Conservation (phyloP, 2,113 vertebrate genomes). For the Lepisosteus osseus region DNA sequence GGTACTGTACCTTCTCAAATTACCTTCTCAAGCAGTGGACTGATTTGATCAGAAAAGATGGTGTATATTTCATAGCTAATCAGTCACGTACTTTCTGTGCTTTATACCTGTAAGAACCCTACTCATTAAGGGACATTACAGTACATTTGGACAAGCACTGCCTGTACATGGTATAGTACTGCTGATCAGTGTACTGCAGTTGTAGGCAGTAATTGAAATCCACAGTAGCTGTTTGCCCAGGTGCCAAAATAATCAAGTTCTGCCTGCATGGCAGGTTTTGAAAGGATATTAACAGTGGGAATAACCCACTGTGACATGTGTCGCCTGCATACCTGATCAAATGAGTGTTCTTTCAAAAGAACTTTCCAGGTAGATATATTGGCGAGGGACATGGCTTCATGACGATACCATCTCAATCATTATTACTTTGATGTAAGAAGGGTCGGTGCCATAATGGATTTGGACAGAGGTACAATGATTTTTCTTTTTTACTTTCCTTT, state of each 20-base stretch:
- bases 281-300: constrained; percentile 71
- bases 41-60: too few species aligned
- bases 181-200: constrained; percentile 55
- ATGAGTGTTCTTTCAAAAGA: constrained; percentile 52
- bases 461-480: constrained; percentile 57
- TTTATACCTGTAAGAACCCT: background rate
- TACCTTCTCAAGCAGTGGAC: too few species aligned
- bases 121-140: background rate
- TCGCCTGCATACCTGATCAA: constrained; percentile 60
- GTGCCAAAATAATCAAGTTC: constrained; percentile 69
- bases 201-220: constrained; percentile 54
- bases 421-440: constrained; percentile 57
- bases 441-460: constrained; percentile 59
- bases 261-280: constrained; percentile 60
- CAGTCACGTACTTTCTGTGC: too few species aligned
- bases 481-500: constrained; percentile 44
- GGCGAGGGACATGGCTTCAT: constrained; percentile 50
- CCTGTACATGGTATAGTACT: constrained; percentile 55
- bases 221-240: constrained; percentile 57
- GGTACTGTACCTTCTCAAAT: too few species aligned
- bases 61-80: too few species aligned
- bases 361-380: constrained; percentile 63
- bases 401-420: constrained; percentile 66
- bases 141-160: constrained; percentile 51
- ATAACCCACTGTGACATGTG: constrained; percentile 63